Evolutionary conservation across 2,888 invertebrate genomes (phyloP).

Genomic region (Marasmarcha lunaedactyla): DNA sequence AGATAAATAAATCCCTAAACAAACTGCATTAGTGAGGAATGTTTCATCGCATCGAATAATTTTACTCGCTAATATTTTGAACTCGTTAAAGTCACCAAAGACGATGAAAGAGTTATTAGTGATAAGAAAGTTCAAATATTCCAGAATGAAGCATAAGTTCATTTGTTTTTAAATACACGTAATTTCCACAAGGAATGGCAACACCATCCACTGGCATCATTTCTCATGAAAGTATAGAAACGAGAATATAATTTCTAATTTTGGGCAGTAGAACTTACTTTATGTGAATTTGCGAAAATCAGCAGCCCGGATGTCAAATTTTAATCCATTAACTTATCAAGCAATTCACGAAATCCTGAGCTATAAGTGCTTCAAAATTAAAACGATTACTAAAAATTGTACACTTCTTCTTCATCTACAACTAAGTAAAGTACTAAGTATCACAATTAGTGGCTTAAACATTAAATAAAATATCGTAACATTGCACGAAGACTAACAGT

Average conservation of each 20-base stretch:
- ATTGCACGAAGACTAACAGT: no score
- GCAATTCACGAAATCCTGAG: constrained; percentile 31
- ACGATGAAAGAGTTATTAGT: constrained; percentile 43
- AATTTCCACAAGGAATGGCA: constrained; percentile 24
- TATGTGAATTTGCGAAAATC: constrained; percentile 31
- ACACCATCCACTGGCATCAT: constrained; percentile 24
- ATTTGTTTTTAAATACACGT: constrained; percentile 15
- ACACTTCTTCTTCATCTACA: no score
- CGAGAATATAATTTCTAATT: constrained; percentile 30
- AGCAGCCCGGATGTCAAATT: constrained; percentile 37
- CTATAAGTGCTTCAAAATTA: constrained; percentile 10
- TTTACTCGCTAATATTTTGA: constrained; percentile 29
- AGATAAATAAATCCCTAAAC: constrained; percentile 35
- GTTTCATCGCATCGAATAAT: constrained; percentile 26
- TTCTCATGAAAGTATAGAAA: constrained; percentile 25
- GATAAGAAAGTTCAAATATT: constrained; percentile 22
- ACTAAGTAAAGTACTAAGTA: no score
- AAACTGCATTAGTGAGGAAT: constrained; percentile 31
- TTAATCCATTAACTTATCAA: constrained; percentile 27
- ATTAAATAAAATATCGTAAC: no score
- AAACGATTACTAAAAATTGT: constrained; percentile 14
- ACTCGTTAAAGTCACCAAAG: constrained; percentile 32
- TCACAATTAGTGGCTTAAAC: no score
- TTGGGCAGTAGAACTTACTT: constrained; percentile 27
- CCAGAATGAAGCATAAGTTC: constrained; percentile 25